Base-by-base conservation (phyloP, 2,797 vertebrate species). In the Tinamus major region DNA sequence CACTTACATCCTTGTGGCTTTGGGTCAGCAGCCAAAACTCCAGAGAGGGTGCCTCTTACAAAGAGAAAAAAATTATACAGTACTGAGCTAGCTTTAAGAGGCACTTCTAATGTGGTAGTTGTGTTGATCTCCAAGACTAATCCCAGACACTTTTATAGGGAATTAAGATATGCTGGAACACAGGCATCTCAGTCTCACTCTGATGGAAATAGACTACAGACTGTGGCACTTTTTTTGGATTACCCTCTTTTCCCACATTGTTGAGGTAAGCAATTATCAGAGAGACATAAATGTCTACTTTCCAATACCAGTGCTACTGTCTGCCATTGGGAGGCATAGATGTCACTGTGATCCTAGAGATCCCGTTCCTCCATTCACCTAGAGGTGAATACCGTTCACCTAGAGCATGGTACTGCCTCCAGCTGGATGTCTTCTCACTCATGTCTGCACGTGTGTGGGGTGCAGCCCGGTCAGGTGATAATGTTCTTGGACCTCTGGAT, bases 241-340 rank as follows among this genome's bases (percentile, higher is more conserved):
- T 56, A 79, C 13, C 35, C 42, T 35, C 14, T 90, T 72, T 69
- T 67, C n/a, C 58, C 19, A 9, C 18, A 29, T 19, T 42, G 33
- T 29, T 51, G 65, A 11, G 3, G 29, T n/a, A 68, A 90, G 71
- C 18, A 62, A 26, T 24, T 81, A n/a, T 20, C 0, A 0, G n/a
- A 89, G 4, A 51, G 26, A 8, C 37, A 33, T 6, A 58, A 0
- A 0, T 20, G 65, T 15, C 9, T 3, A 3, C 26, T 35, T 79
- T 51, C 20, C 61, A 41, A 12, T 24, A 6, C 1, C 76, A 59
- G 58, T 42, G 29, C 37, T 82, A 1, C 0, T 6, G 1, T 80
- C 48, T 82, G 48, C n/a, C n/a, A 21, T 39, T 46, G n/a, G 18
- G 71, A 77, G 5, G 56, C 23, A 13, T 21, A 23, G 64, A 26